Evolutionary conservation across 2,888 invertebrate genomes (phyloP), one percentile per base, ranked within the genome.

Genomic region (Odontocerum albicorne): DNA sequence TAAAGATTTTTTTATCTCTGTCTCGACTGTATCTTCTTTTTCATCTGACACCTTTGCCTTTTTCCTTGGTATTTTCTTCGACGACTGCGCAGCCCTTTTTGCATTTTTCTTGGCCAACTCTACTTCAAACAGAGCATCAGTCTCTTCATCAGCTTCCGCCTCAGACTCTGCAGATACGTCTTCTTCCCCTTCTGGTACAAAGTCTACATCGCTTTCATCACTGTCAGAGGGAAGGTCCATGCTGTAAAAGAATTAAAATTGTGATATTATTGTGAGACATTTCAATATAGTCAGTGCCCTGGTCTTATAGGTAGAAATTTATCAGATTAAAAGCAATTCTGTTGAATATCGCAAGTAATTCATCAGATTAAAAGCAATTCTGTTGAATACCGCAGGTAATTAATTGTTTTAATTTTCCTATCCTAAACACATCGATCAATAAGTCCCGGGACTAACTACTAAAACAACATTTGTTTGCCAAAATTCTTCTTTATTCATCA

Each of bases 171-270:
- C 84, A 0, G 87, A 87, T 4, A 83, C 72, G 59, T 79, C 73
- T 66, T 85, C 85, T 45, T 80, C 81, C 59, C 76, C 81, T 61
- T 82, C 84, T 20, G 88, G 88, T 57, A 85, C 78, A 67, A 87
- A 91, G 66, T 91, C 90, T 62, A 88, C 88, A 68, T 91, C 91
- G 68, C 88, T 90, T 61, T 81, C 76, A 64, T 90, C 90, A 62
- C 87, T 86, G 50, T 83, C 87, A 10, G 86, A 86, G 1, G 72
- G 71, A 60, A 76, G 72, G 35, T 80, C 74, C 60, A 74, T 71
- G 27, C 27, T 27, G 10, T 27, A 27, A 27, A 27, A 7, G 16
- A 12, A 33, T 19, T 8, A 12, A 20, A 15, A 10, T 15, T 39
- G 6, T 19, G 15, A 20, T 12, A 13, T 36, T 36, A n/a, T n/a